Evolutionary conservation across 2,888 invertebrate genomes (phyloP), one percentile per base, ranked within the genome.

Genomic region (Spodoptera exigua): DNA sequence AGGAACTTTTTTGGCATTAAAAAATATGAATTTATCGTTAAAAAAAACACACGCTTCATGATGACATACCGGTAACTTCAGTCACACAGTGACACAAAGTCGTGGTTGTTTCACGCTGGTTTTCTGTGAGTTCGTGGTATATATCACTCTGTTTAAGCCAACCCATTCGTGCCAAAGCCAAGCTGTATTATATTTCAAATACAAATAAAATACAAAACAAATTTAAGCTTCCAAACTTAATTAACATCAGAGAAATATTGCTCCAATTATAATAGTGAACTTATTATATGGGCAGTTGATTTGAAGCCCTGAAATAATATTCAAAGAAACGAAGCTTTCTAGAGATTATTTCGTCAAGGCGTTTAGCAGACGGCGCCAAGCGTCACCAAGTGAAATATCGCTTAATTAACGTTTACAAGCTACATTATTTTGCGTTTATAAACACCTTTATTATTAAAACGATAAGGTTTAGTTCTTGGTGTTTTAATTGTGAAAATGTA

Each of bases 361-460:
- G 84, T 87, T 89, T 88, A 89, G 81, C 80, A 85, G 88, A 83
- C 87, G 89, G 92, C 90, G 90, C 90, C 88, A 76, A 76, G 82
- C 81, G 88, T 87, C 91, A 82, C 81, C 77, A 81, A 78, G 83
- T 89, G 88, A 91, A 87, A 89, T 90, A 90, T 90, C 78, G 82
- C 89, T 89, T 91, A 91, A 93, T 92, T 91, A 92, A 88, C 86
- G 81, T 82, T 81, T 84, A 82, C 86, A 83, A 70, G 53, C 78
- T 69, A 69, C 73, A 40, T 64, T 61, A 57, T 53, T 52, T 60
- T 76, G 37, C 72, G 49, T 69, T 62, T 55, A 51, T 27, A 55
- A 55, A 71, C 61, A 69, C 54, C 66, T 64, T 77, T 83, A 85
- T 76, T 53, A 0, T 37, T 49, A 37, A 2, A 10, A 1, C 0